Evolutionary conservation across 2,888 invertebrate genomes (phyloP), one percentile per base, ranked within the genome.

Genomic region (Craniophora ligustri): DNA sequence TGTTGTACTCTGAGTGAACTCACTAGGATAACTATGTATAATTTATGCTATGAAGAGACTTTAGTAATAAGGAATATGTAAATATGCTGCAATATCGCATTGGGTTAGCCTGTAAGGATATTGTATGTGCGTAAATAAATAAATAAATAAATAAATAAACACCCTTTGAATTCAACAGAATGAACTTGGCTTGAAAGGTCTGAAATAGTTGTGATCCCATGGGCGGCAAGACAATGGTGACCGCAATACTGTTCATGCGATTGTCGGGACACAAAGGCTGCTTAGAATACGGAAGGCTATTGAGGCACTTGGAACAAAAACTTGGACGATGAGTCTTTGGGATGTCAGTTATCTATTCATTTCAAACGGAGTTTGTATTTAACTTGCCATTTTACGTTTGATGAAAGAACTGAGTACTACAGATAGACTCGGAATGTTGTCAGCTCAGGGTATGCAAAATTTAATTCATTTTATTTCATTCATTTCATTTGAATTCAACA

Each of bases 131-230:
- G 48, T n/a, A n/a, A n/a, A n/a, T n/a, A n/a, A n/a, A 55, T 45
- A 35, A 55, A 54, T 35, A 34, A 14, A 0, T 13, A 11, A 55
- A 53, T 34, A 47, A 34, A 62, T 41, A n/a, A 56, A 30, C 21
- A 36, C 36, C 38, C 48, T 47, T 36, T 50, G 18, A 49, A 44
- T 56, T 47, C 32, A 50, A 30, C 32, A 49, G 53, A 47, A 41
- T 50, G 35, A 56, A 50, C 34, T 42, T 34, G 5, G 10, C 11
- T 36, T 44, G 13, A 34, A 34, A 50, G 48, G 51, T 32, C 32
- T 39, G 18, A 36, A 54, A 45, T 49, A 44, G 50, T 48, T 48
- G 19, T 50, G 45, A 60, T 71, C 41, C 49, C 44, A 26, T 47
- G 16, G 35, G 35, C 34, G 19, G 23, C 23, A 18, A 53, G 14